phyloP scores from a whole-genome alignment of 92 coral and sea anemone species.

The Epizoanthus rinbou region DNA sequence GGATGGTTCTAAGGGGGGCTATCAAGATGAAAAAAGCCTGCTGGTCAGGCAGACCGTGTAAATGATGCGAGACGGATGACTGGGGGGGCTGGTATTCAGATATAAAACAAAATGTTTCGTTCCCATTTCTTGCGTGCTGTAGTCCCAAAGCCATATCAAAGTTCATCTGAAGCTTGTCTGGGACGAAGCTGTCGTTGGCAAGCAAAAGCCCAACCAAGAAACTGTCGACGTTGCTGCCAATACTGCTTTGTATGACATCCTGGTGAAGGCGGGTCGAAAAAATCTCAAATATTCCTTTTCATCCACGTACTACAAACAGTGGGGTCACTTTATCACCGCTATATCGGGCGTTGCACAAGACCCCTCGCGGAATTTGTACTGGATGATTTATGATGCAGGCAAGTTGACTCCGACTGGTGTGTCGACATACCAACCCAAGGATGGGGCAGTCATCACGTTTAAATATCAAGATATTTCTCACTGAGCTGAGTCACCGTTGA shows the following conservation, averaged over 20 bases:
- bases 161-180: constrained; percentile 11
- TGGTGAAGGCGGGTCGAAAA: not conserved
- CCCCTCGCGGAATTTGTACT: not conserved
- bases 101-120: not conserved
- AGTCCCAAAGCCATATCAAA: constrained; percentile 12
- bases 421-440: not conserved
- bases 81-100: too few relatives aligned
- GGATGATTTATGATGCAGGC: constrained; percentile 32
- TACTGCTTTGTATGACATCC: constrained; percentile 27
- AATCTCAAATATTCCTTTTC: not conserved
- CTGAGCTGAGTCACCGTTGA: too few relatives aligned
- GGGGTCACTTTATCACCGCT: constrained; percentile 25
- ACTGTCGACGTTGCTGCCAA: not conserved
- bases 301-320: not conserved
- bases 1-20: too few relatives aligned
- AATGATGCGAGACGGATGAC: too few relatives aligned
- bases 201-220: constrained; percentile 1
- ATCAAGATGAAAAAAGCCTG: too few relatives aligned
- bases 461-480: constrained; percentile 4
- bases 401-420: constrained; percentile 17
- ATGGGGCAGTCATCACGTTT: not conserved
- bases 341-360: constrained; percentile 7
- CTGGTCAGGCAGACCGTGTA: too few relatives aligned
- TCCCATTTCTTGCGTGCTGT: not conserved
- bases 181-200: constrained; percentile 12